Base-by-base conservation (phyloP, 2,797 vertebrate genomes). In the Brachyrhaphis roseni region DNA sequence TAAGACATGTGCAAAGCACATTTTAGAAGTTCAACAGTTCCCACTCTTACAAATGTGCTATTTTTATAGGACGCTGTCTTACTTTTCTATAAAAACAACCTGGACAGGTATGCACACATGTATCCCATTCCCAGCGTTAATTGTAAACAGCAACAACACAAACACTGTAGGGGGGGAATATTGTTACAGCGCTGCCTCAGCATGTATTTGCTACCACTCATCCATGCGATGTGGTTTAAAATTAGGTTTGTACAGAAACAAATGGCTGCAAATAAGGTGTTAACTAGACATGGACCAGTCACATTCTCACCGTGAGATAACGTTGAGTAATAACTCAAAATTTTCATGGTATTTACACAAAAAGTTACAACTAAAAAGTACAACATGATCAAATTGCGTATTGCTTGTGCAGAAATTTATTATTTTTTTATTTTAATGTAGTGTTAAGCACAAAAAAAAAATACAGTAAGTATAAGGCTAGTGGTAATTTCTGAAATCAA, bases 31-130 rank as follows among this genome's bases (percentile, higher is more conserved):
- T 82, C 36, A 64, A 49, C 62, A 72, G 31, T 72, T 85, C 82
- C 75, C 73, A 41, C 45, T 75, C 47, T 83, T 66, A 66, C 36
- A 45, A 82, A 53, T 53, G 16, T 34, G 34, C 79, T 72, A 79
- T 53, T 81, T 66, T 74, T 64, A 51, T 2, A 71, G 36, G 76
- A 74, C n/a, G 4, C 31, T 0, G 39, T 68, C 78, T 57, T 28
- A 78, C 80, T 41, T 79, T 75, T 16, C 28, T 7, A 18, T 16
- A 1, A 16, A 77, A 75, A 81, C 46, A 39, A 26, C 10, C 28
- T 39, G 76, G 53, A 75, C 80, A 85, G 88, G 84, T 90, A 91
- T 84, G 85, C 49, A 71, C 88, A 90, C 87, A 87, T 89, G 88
- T 76, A 84, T 82, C 72, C 73, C 31, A 43, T 81, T 78, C 74